Evolutionary conservation across 2,888 invertebrate species (phyloP).

Genomic region (Drosophila quasianomalipes): DNA sequence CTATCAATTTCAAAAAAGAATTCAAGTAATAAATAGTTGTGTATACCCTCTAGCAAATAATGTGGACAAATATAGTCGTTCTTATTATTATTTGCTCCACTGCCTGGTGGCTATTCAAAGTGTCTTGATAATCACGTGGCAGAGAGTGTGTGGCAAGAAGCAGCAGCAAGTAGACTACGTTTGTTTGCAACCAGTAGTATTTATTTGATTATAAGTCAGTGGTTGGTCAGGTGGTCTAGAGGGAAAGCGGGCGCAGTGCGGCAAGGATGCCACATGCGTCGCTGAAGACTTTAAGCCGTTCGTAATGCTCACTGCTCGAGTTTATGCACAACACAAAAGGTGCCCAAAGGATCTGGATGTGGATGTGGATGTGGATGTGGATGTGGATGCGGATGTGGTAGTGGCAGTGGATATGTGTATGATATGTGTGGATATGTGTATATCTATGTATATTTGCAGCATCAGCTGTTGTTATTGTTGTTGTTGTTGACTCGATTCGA

Average conservation of each 20-base stretch:
- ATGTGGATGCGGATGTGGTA: slow-evolving; percentile 12
- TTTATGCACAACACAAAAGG: slow-evolving; percentile 81
- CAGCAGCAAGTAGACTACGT: not conserved
- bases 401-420: not conserved
- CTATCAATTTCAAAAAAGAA: not conserved
- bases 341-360: slow-evolving; percentile 65
- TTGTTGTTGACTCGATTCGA: slow-evolving; percentile 30
- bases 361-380: slow-evolving; percentile 22
- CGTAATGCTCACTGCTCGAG: slow-evolving; percentile 83
- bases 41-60: not conserved
- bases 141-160: slow-evolving; percentile 20
- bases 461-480: slow-evolving; percentile 29
- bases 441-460: not conserved
- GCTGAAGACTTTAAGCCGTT: slow-evolving; percentile 84
- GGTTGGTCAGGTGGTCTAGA: not conserved
- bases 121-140: slow-evolving; percentile 69
- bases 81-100: slow-evolving; percentile 20
- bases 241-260: not conserved
- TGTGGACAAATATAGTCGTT: slow-evolving; percentile 9
- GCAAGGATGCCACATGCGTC: slow-evolving; percentile 54
- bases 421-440: not conserved
- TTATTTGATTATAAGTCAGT: slow-evolving; percentile 74
- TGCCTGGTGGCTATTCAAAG: slow-evolving; percentile 38
- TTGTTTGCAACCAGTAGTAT: slow-evolving; percentile 47
- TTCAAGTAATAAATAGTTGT: not conserved